Evolutionary conservation across 2,797 vertebrate species (phyloP), one percentile per base, ranked within the genome.

Genomic region (Scolopax rusticola): DNA sequence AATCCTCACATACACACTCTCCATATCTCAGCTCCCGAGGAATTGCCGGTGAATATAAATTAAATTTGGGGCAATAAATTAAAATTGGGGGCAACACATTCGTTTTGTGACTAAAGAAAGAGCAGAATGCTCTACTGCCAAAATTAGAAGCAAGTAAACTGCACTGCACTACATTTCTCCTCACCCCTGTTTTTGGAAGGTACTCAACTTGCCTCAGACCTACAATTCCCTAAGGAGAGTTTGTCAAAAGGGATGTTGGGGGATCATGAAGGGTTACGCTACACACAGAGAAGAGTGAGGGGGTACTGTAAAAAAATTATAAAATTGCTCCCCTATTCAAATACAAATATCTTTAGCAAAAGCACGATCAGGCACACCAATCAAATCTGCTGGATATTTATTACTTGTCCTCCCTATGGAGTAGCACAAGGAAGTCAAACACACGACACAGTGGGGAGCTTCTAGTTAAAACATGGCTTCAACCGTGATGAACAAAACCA

Each of bases 121-220:
- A 73, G 32, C 56, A 73, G 56, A 85, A 67, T 5, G 25, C 16
- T 27, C 12, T 7, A 45, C 18, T 1, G 2, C 69, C 28, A 11
- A 91, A 91, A 91, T 84, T 78, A 94, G 84, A 87, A 90, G 54
- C 67, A 78, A 71, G 50, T 68, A 76, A 84, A 74, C 20, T 28
- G 24, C 60, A 88, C 64, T 77, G 88, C 94, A 83, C 76, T 88
- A 76, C 90, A 77, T 93, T 93, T 79, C 67, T 77, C 40, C 71
- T 91, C 64, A 48, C 1, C 38, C 56, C 4, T 4, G 12, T 18
- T 50, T 45, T 63, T 89, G 89, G 87, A 87, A 90, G 53, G 77
- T 53, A 74, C 56, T 53, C 71, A 89, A 54, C 40, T 88, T 81
- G 73, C 68, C 56, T 48, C 51, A 90, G 82, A 63, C 36, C 43